Conservation (phyloP, 2,888 invertebrate species). For the Tiliacea aurago region DNA sequence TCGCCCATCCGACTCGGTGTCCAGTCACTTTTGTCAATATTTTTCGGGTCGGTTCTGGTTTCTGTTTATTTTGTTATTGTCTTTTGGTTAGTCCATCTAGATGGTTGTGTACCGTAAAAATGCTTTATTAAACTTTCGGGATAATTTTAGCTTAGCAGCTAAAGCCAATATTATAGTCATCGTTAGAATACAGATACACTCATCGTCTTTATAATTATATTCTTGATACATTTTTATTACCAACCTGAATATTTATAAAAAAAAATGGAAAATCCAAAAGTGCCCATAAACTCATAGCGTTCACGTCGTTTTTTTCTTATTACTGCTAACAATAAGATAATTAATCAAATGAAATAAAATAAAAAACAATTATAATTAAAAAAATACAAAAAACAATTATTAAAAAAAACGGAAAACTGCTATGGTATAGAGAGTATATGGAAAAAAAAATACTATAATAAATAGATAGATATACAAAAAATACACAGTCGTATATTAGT, state of each 20-base stretch:
- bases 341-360: no score
- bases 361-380: no score
- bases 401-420: no score
- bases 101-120: not conserved
- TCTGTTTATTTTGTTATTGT: constrained; percentile 31
- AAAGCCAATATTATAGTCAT: not conserved
- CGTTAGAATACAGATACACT: not conserved
- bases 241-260: not conserved
- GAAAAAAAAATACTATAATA: no score
- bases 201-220: not conserved
- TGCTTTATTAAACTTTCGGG: not conserved
- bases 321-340: no score
- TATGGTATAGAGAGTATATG: no score
- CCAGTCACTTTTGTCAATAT: constrained; percentile 63
- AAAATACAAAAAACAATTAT: no score
- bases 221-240: not conserved
- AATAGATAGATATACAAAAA: no score
- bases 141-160: not conserved
- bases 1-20: constrained; percentile 51
- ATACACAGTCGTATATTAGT: no score
- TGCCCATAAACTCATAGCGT: no score
- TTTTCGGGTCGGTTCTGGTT: constrained; percentile 40
- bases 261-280: no score
- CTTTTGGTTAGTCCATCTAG: constrained; percentile 9
- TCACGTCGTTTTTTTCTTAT: no score